A percentile compares a stretch with the other conserved stretches of the same genome.
These are phyloP conservation scores for Varroa destructor DNA, from an alignment of 1,140 invertebrate genomes.

Conservation along the genomic window DNA sequence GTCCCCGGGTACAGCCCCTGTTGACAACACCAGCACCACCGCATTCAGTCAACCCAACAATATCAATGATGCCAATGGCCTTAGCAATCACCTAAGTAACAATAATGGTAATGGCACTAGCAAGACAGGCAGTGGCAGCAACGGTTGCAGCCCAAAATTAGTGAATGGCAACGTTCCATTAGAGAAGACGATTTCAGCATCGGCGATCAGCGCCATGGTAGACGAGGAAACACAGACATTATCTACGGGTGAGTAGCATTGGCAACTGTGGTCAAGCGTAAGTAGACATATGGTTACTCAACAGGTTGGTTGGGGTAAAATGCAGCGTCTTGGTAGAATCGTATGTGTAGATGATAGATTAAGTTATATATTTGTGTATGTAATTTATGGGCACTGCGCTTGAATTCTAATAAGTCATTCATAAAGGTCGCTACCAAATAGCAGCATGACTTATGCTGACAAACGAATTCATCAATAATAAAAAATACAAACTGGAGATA, in stretches of 20 bases:
- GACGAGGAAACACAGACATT: conserved; percentile 61
- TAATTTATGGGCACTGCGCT: too few species aligned
- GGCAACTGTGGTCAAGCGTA: not conserved
- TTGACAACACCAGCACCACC: conserved; percentile 24
- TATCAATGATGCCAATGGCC: not conserved
- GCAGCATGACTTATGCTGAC: too few species aligned
- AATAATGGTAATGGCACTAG: not conserved
- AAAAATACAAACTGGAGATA: too few species aligned
- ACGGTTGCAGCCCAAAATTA: not conserved
- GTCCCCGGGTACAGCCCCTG: conserved; percentile 11
- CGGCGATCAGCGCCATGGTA: conserved; percentile 33
- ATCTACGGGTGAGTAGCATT: conserved; percentile 53
- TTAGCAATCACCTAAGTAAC: not conserved
- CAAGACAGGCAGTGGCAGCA: not conserved
- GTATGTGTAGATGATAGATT: too few species aligned
- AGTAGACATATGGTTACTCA: not conserved
- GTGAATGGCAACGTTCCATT: not conserved
- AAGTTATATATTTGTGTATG: too few species aligned
- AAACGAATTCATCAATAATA: too few species aligned
- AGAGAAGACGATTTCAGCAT: conserved; percentile 20
- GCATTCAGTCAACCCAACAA: not conserved
- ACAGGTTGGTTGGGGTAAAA: too few species aligned
- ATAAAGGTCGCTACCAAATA: too few species aligned
- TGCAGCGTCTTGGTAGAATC: too few species aligned
- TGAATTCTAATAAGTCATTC: too few species aligned